Base-by-base conservation (phyloP, 1,140 invertebrate genomes). In the Gryllus bimaculatus region DNA sequence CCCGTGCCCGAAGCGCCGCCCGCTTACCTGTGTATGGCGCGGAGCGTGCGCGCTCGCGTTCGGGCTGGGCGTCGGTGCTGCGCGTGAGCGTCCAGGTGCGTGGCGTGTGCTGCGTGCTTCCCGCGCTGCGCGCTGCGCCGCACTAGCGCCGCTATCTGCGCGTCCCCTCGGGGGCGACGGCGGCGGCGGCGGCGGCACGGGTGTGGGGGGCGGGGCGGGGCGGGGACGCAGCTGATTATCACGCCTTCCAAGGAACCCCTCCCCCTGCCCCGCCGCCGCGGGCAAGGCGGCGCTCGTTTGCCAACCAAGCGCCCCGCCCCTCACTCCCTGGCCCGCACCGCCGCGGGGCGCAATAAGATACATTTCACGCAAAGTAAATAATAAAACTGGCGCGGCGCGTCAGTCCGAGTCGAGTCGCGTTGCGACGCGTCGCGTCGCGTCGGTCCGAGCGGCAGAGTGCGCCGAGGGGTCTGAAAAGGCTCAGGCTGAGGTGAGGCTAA, bases 311-410 rank as follows among this genome's bases (percentile, higher is more conserved):
- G 54, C 10, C 54, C 10, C 10, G 54, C 10, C 18, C 18, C 54
- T 66, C 10, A n/a, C n/a, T n/a, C 10, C 54, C 54, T 0, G 18
- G 0, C 26, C 26, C 26, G 1, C 54, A 7, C 10, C 10, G 54
- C 54, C 10, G 54, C 54, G 54, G 10, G 18, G 18, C 10, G 54
- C 10, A 66, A 66, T 66, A 66, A 66, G 54, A 66, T 66, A 66
- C 10, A 66, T 66, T 66, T 66, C 54, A 66, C 54, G 54, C 54
- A 66, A 66, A 66, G 54, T 66, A 66, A 66, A 66, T 66, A 66
- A 66, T 66, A 66, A 66, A 1, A 66, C 54, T 66, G 54, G 54
- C 54, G 54, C 7, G 18, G 54, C 26, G 18, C 54, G 54, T 13
- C n/a, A n/a, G n/a, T n/a, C n/a, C n/a, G n/a, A n/a, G n/a, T n/a